phyloP scores from a whole-genome alignment of 1,140 invertebrate genomes.

The Apocrypta bakeri region DNA sequence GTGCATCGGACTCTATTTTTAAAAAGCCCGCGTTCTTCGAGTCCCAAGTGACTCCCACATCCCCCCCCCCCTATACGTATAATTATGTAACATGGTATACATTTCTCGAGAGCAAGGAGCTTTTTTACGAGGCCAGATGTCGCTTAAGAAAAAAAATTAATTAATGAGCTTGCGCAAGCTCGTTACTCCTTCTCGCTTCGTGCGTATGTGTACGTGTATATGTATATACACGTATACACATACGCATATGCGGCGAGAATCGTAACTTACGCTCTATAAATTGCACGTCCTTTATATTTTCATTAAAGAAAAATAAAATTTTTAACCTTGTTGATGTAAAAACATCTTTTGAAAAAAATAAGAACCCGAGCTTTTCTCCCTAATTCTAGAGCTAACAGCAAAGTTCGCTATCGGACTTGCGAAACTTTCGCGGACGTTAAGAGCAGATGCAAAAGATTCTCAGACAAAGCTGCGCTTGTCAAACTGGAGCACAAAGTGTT shows the following conservation, averaged over 20 bases:
- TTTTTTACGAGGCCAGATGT: conserved; percentile 2
- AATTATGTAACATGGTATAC: not conserved
- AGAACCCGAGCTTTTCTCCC: not conserved
- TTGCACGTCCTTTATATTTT: not conserved
- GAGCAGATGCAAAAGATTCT: conserved; percentile 21
- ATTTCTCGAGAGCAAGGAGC: not conserved
- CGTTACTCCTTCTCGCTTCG: not conserved
- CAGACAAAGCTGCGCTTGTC: not conserved
- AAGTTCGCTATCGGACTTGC: not conserved
- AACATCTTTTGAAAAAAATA: not conserved
- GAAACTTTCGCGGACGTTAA: not conserved
- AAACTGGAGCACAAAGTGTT: conserved; percentile 13
- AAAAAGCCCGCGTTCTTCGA: not conserved
- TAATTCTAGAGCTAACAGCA: not conserved
- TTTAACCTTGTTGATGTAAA: not conserved
- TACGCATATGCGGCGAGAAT: too few relatives aligned
- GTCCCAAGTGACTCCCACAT: not conserved
- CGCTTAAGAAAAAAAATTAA: not conserved
- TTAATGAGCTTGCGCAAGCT: conserved; percentile 13
- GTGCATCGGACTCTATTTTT: conserved; percentile 17
- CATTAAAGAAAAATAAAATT: not conserved
- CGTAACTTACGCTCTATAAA: not conserved
- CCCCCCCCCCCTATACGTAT: too few relatives aligned
- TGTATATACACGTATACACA: too few relatives aligned
- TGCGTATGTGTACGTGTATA: too few relatives aligned